Percentiles rank a stretch among this genome's conserved stretches.
Conservation (phyloP, 2,797 vertebrate species). For the Pristis pectinata region DNA sequence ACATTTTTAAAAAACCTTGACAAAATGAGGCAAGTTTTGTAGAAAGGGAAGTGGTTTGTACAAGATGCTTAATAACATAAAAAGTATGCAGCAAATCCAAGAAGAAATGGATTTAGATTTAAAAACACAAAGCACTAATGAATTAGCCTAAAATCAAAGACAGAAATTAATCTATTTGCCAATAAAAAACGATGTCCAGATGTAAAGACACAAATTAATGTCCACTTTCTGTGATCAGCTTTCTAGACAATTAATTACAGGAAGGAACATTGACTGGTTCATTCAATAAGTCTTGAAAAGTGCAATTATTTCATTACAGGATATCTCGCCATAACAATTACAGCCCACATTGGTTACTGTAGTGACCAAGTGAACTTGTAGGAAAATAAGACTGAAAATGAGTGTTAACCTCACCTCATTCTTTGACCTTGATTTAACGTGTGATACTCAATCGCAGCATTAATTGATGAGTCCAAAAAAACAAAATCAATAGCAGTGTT, state of each 20-base stretch:
- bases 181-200: constrained; percentile 24
- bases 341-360: neutral
- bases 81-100: neutral
- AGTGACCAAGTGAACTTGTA: neutral
- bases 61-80: neutral
- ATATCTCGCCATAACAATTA: neutral
- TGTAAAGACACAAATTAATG: constrained; percentile 34
- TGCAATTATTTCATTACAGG: constrained; percentile 9
- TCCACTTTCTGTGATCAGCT: constrained; percentile 31
- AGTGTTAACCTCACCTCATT: neutral
- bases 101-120: neutral
- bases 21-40: neutral
- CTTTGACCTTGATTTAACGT: neutral
- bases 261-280: neutral
- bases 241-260: constrained; percentile 33
- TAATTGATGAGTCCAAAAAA: constrained; percentile 10
- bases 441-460: constrained; percentile 9
- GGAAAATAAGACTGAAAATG: constrained; percentile 8
- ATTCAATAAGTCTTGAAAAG: constrained; percentile 18
- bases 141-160: constrained; percentile 3
- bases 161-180: constrained; percentile 33
- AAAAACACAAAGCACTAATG: neutral
- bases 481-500: constrained; percentile 6
- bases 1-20: neutral
- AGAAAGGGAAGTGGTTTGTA: neutral